phyloP scores from a whole-genome alignment of 2,797 vertebrate species.

The Agapornis canus region DNA sequence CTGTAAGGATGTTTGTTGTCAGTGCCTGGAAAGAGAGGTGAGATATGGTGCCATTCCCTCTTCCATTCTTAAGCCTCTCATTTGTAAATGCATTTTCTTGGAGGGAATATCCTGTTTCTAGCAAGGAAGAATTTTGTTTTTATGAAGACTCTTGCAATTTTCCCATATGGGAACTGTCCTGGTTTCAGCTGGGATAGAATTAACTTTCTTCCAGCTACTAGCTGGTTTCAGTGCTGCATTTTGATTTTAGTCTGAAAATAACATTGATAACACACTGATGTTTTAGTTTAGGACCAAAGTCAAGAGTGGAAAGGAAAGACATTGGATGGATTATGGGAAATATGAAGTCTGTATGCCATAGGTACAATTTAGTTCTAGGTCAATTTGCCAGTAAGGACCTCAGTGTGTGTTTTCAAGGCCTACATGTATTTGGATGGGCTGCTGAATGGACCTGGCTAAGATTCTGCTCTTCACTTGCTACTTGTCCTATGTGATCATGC shows the following conservation, averaged over 20 bases:
- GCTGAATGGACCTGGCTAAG: background rate
- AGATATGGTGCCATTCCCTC: background rate
- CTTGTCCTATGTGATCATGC: background rate
- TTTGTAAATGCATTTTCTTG: background rate
- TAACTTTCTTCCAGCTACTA: background rate
- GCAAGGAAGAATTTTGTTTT: background rate
- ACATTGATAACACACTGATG: background rate
- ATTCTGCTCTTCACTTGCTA: background rate
- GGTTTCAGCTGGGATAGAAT: background rate
- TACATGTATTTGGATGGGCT: background rate
- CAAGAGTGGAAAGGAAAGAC: background rate
- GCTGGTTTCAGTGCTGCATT: background rate
- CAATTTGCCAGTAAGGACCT: background rate
- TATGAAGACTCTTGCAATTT: background rate
- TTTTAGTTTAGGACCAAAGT: background rate
- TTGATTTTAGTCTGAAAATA: background rate
- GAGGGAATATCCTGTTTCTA: background rate
- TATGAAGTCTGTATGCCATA: background rate
- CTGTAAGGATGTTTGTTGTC: background rate
- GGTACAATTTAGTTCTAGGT: background rate
- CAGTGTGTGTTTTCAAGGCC: background rate
- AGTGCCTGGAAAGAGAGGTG: background rate
- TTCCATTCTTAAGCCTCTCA: background rate
- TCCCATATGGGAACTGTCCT: background rate
- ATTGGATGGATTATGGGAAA: background rate